These are phyloP conservation scores for Vipera ursinii DNA, from an alignment of 2,797 vertebrate species.

Conservation along the genomic window DNA sequence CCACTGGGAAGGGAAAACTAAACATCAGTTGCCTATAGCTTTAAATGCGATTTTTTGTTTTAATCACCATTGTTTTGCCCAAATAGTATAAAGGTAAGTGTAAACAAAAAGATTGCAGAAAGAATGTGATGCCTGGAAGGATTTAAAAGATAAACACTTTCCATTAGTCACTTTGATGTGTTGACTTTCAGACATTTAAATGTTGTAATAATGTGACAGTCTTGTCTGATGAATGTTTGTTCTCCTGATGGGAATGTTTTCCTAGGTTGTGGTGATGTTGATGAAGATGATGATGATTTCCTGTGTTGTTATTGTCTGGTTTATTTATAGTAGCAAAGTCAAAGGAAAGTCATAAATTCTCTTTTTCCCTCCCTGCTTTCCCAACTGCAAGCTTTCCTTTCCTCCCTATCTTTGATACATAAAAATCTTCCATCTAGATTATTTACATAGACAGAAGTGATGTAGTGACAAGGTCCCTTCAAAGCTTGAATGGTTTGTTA, in stretches of 20 bases:
- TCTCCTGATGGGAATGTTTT: slow-evolving; percentile 25
- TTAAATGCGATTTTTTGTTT: not conserved
- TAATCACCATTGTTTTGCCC: not conserved
- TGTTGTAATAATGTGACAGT: not conserved
- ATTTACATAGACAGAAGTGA: slow-evolving; percentile 77
- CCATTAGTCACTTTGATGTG: slow-evolving; percentile 9
- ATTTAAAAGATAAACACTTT: slow-evolving; percentile 6
- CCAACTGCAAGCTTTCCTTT: slow-evolving; percentile 61
- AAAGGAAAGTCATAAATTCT: slow-evolving; percentile 68
- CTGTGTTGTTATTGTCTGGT: slow-evolving; percentile 43
- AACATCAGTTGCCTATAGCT: too few relatives aligned
- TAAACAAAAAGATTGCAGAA: not conserved
- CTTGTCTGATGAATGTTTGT: not conserved
- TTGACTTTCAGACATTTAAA: not conserved
- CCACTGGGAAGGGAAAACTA: not conserved
- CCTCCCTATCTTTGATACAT: slow-evolving; percentile 66
- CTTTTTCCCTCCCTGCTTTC: slow-evolving; percentile 59
- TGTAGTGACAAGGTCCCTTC: slow-evolving; percentile 79
- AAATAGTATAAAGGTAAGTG: not conserved
- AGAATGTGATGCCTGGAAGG: not conserved
- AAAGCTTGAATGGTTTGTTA: slow-evolving; percentile 77
- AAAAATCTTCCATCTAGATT: slow-evolving; percentile 71
- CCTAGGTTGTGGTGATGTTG: not conserved
- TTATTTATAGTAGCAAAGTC: slow-evolving; percentile 66
- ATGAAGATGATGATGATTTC: not conserved